These are phyloP conservation scores for Teleogryllus oceanicus DNA, from an alignment of 2,888 invertebrate genomes.

Conservation along the genomic window DNA sequence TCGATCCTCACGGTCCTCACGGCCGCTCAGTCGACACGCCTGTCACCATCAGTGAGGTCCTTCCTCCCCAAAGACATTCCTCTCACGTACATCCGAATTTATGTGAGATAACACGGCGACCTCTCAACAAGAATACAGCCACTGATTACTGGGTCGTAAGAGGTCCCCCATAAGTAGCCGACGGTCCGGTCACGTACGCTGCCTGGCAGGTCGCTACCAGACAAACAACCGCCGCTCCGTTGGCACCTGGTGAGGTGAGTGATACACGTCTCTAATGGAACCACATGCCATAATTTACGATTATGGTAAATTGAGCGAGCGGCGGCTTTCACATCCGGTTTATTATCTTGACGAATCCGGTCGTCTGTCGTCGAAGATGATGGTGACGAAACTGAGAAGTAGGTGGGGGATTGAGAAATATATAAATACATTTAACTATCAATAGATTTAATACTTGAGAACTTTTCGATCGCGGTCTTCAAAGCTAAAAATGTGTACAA, in stretches of 20 bases:
- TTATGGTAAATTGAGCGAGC: background rate
- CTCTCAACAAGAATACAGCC: background rate
- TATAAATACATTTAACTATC: no score
- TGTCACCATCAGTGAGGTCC: background rate
- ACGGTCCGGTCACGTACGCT: no score
- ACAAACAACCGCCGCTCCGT: background rate
- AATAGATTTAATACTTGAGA: no score
- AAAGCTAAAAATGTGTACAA: no score
- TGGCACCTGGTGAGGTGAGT: background rate
- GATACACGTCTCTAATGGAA: background rate
- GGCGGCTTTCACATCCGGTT: background rate
- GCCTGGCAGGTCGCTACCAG: background rate
- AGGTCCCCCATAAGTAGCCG: no score
- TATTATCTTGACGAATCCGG: background rate
- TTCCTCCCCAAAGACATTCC: background rate
- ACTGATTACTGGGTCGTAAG: background rate
- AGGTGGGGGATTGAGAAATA: background rate
- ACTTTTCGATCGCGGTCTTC: no score
- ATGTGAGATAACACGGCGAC: background rate
- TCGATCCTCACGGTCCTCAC: no score
- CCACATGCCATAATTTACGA: conserved; percentile 2
- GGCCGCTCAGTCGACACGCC: no score
- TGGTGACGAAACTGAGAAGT: background rate
- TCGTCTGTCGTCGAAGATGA: background rate
- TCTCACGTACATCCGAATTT: conserved; percentile 11